phyloP scores from a whole-genome alignment of 2,797 vertebrate genomes.

The Tenualosa thibaudeaui region DNA sequence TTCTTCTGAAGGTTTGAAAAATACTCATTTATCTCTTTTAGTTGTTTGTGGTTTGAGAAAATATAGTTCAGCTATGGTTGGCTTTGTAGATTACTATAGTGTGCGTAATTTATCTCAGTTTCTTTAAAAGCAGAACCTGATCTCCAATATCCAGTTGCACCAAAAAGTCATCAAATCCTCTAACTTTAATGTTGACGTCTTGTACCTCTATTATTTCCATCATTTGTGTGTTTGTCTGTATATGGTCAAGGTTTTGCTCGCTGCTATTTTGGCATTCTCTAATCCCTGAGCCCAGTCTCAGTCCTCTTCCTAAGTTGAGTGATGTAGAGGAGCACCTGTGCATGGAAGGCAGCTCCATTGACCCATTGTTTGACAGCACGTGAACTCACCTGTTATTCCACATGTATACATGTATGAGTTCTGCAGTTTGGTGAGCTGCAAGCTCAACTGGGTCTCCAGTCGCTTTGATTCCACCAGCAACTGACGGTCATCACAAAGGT shows the following conservation, averaged over 20 bases:
- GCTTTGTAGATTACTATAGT: no score
- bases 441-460: background rate
- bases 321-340: constrained; percentile 35
- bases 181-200: no score
- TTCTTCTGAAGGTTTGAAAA: constrained; percentile 4
- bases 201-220: background rate
- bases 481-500: background rate
- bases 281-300: background rate
- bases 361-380: constrained; percentile 19
- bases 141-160: no score
- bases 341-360: constrained; percentile 32
- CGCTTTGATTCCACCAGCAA: background rate
- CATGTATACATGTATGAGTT: no score
- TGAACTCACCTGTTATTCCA: background rate
- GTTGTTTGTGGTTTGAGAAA: background rate
- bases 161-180: no score
- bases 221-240: background rate
- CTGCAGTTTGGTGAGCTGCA: no score
- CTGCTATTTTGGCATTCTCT: background rate
- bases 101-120: no score
- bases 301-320: background rate
- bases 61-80: background rate
- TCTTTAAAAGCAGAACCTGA: no score
- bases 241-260: background rate
- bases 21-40: background rate